Conservation (phyloP, 2,888 invertebrate genomes). For the Clepsis dumicolana region DNA sequence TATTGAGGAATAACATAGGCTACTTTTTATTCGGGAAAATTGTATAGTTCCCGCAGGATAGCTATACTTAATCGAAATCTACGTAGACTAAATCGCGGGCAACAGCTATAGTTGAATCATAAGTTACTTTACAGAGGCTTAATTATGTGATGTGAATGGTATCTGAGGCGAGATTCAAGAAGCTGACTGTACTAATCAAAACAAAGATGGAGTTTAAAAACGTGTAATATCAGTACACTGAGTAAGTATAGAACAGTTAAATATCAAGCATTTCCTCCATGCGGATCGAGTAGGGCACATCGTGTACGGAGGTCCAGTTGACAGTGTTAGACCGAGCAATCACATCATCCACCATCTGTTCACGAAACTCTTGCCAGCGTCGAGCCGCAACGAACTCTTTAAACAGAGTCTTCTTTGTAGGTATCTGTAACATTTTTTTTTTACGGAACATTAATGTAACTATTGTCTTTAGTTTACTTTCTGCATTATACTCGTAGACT, state of each 20-base stretch:
- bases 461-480: slow-evolving; percentile 1
- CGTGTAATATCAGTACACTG: not conserved
- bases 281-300: slow-evolving; percentile 88
- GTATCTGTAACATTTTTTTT: slow-evolving; percentile 71
- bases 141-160: too few species aligned
- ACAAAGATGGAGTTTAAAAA: not conserved
- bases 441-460: slow-evolving; percentile 5
- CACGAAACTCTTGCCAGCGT: slow-evolving; percentile 85
- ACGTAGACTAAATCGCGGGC: too few species aligned
- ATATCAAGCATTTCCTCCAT: slow-evolving; percentile 84
- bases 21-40: too few species aligned
- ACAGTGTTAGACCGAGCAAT: slow-evolving; percentile 77
- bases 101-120: too few species aligned
- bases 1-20: too few species aligned
- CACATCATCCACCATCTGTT: slow-evolving; percentile 80
- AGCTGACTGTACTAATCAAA: too few species aligned
- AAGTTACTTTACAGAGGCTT: too few species aligned
- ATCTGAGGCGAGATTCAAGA: too few species aligned
- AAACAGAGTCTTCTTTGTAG: slow-evolving; percentile 85
- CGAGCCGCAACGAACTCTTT: slow-evolving; percentile 82
- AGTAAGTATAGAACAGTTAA: slow-evolving; percentile 49
- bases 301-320: slow-evolving; percentile 86
- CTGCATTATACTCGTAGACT: not conserved
- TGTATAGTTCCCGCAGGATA: too few species aligned
- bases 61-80: too few species aligned